Percentiles rank a stretch among this genome's conserved stretches.
These are phyloP conservation scores for Ophthalmolycus amberensis DNA, from an alignment of 2,113 vertebrate genomes.

Conservation along the genomic window DNA sequence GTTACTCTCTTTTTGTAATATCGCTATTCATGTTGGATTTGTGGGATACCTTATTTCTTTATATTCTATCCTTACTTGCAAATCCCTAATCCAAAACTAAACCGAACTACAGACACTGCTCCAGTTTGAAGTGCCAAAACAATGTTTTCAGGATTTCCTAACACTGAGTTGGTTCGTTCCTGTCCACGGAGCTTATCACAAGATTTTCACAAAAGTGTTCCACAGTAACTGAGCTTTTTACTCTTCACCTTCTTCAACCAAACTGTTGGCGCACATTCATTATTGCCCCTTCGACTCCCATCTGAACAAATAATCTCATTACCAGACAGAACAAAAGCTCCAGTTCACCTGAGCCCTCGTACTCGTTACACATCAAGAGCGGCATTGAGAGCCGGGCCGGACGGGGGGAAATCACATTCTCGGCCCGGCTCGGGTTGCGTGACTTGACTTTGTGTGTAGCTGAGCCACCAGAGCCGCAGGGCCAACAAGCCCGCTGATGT, in stretches of 20 bases:
- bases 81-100: constrained; percentile 1
- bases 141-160: constrained; percentile 14
- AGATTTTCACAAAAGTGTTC: constrained; percentile 1
- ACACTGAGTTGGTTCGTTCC: not conserved
- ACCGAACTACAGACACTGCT: not conserved
- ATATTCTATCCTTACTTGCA: not conserved
- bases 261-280: not conserved
- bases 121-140: constrained; percentile 2
- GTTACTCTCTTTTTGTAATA: not conserved
- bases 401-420: constrained; percentile 50
- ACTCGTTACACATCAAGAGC: constrained; percentile 83
- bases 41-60: not conserved
- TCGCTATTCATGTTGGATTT: constrained; percentile 1
- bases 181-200: not conserved
- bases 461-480: not conserved
- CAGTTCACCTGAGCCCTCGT: constrained; percentile 82
- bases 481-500: not conserved
- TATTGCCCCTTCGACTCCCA: constrained; percentile 43
- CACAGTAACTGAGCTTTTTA: not conserved
- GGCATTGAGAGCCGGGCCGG: constrained; percentile 54
- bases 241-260: not conserved
- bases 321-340: constrained; percentile 75
- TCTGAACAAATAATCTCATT: constrained; percentile 84
- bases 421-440: constrained; percentile 79
- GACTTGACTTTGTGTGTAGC: constrained; percentile 72